Evolutionary conservation across 2,797 vertebrate species (phyloP).

Genomic region (Siniperca obscura): DNA sequence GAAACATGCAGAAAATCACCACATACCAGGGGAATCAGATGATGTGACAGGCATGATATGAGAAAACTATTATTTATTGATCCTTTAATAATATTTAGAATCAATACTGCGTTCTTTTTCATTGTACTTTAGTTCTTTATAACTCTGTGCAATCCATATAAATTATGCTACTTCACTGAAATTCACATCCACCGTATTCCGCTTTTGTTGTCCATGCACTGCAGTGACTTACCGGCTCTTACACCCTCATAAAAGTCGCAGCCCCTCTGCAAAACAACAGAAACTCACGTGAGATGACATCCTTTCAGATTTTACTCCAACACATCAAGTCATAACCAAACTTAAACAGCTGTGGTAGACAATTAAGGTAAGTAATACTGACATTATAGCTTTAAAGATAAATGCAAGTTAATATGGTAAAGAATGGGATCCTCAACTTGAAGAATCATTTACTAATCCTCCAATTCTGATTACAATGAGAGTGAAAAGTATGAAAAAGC

Average conservation of each 20-base stretch:
- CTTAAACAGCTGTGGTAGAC: not conserved
- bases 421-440: not conserved
- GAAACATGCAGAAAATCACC: not conserved
- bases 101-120: not conserved
- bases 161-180: not conserved
- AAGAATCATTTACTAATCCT: not conserved
- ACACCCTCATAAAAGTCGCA: constrained; percentile 81
- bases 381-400: not conserved
- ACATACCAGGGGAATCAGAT: not conserved
- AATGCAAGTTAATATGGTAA: not conserved
- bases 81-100: not conserved
- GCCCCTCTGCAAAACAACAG: constrained; percentile 71
- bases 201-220: not conserved
- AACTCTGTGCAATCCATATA: not conserved
- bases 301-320: not conserved
- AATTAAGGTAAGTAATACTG: not conserved
- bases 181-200: not conserved
- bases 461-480: not conserved
- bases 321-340: not conserved
- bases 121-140: not conserved
- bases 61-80: not conserved
- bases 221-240: constrained; percentile 72
- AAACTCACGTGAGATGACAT: not conserved
- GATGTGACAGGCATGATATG: not conserved
- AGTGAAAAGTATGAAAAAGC: not conserved